These are phyloP conservation scores for Thinocorus orbignyianus DNA, from an alignment of 2,113 vertebrate species.

Conservation along the genomic window DNA sequence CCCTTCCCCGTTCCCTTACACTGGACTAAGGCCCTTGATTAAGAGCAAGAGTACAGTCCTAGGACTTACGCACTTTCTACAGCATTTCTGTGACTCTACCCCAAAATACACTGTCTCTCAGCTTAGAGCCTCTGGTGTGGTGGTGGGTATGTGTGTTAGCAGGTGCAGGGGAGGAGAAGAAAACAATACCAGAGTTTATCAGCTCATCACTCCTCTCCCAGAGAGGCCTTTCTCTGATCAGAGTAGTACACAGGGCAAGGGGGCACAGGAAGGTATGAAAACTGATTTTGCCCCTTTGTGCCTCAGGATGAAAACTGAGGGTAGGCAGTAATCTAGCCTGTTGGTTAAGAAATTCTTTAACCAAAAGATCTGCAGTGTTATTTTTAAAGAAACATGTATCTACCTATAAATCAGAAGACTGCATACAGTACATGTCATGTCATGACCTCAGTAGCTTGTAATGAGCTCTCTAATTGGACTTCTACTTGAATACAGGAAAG, in stretches of 20 bases:
- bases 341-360: background rate
- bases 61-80: background rate
- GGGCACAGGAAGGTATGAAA: background rate
- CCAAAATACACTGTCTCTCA: background rate
- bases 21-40: background rate
- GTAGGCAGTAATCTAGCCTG: background rate
- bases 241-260: background rate
- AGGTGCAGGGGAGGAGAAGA: background rate
- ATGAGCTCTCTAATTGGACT: background rate
- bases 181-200: background rate
- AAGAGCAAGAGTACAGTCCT: background rate
- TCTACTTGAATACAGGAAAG: background rate
- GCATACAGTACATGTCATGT: background rate
- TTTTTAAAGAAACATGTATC: background rate
- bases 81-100: background rate
- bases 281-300: background rate
- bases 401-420: background rate
- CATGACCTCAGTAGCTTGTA: background rate
- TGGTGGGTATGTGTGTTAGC: fast-evolving
- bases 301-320: background rate
- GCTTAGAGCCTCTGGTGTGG: background rate
- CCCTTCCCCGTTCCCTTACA: background rate
- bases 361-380: background rate
- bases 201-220: background rate
- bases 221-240: background rate